Base-by-base conservation (phyloP, 2,797 vertebrate genomes). In the Eidolon dupreanum region DNA sequence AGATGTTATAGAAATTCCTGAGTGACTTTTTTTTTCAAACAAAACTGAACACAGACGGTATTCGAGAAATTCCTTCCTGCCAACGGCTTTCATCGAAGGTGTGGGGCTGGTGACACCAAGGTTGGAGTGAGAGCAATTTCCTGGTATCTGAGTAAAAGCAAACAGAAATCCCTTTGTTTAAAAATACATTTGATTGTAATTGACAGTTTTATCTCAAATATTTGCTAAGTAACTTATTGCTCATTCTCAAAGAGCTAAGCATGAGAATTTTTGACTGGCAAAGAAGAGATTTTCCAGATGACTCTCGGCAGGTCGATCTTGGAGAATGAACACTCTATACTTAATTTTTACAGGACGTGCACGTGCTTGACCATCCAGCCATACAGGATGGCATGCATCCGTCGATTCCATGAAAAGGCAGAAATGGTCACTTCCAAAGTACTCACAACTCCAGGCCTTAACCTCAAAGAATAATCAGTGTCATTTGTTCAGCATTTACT, bases 1-100 rank as follows among this genome's bases (percentile, higher is more conserved):
- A 98, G 94, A 94, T 96, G 95, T 92, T 94, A 57, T 41, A 94
- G 96, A 97, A 97, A 97, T 98, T 97, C 97, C 96, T 85, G 94
- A 96, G n/a, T 61, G 65, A 53, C 59, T 95, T 59, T 74, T 96
- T 96, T 33, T 70, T 86, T 57, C 85, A 74, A 91, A 83, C 78
- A 96, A 93, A 97, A 74, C 70, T 65, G 73, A 90, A 89, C 16
- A 17, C 8, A 65, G 49, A 71, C 3, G 17, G 46, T 5, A 1
- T 20, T n/a, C 0, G 15, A 83, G 57, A 53, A 41, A 28, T 38
- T 46, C 20, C 33, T 36, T 49, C 16, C 77, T 73, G 53, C 46
- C 31, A 2, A 0, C 5, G 22, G 53, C 46, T 51, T 46, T 38
- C 22, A 15, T 11, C 8, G 63, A n/a, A 83, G 55, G 12, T 8